Evolutionary conservation across 30 jellyfish, hydroid and myxozoan genomes (phyloP), one percentile per base, ranked within the genome.

Genomic region (Hydractinia echinata): DNA sequence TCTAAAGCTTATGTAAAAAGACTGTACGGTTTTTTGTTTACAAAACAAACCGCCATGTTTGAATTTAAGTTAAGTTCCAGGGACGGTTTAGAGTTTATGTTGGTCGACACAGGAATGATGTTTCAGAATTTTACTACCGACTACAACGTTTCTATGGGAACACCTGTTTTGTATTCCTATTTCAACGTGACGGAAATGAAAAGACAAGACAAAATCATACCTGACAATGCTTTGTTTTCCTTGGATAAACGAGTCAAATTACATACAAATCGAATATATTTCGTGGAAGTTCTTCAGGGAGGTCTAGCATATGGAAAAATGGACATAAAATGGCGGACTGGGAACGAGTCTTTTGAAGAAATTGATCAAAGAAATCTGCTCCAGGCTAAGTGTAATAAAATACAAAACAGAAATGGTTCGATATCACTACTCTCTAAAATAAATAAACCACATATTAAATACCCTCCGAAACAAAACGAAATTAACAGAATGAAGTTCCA

Each of bases 61-160:
- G 74, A 64, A 7, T 51, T 64, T 64, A 74, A 76, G 3, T 6
- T 76, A 54, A 76, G 54, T 8, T 39, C 84, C 5, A 77, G 89
- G 61, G 85, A 72, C 61, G 94, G 94, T 4, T 8, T 83, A 11
- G 94, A 82, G 7, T n/a, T 88, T 6, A 66, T 82, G 10, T 10
- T 88, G 7, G 78, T 76, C 67, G 84, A 81, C 18, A 76, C 70
- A 2, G 6, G 50, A 1, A 13, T 66, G 52, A 15, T 49, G 51
- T 51, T 58, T 7, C 82, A 76, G 19, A 56, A 53, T 7, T 6
- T 13, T 7, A n/a, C 74, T 6, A 7, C 18, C 6, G 74, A 4
- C 74, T n/a, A n/a, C 39, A 51, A 64, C 74, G 39, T 64, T 64
- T n/a, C 10, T n/a, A 51, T 64, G 74, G 10, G 19, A 51, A 44